A percentile compares a stretch with the other conserved stretches of the same genome.
Evolutionary conservation across 2,797 vertebrate species (phyloP).

Genomic region (Phrynocephalus forsythii): DNA sequence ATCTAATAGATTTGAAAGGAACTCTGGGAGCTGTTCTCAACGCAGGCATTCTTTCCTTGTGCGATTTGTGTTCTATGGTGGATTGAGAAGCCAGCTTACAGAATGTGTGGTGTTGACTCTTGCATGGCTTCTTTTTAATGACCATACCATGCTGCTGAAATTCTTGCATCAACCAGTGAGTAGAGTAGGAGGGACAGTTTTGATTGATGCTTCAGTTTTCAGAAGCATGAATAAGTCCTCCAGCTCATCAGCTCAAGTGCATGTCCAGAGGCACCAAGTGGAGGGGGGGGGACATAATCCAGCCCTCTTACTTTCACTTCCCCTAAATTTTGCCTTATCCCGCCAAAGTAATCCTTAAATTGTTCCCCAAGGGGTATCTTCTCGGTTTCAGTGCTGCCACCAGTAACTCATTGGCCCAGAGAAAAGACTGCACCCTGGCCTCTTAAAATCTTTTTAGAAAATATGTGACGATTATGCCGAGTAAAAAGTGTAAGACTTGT

Average conservation of each 20-base stretch:
- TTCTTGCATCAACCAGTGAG: background rate
- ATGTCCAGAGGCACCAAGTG: background rate
- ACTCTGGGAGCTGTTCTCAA: background rate
- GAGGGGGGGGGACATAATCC: background rate
- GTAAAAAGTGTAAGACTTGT: background rate
- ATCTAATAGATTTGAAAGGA: background rate
- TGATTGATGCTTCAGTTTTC: conserved; percentile 2
- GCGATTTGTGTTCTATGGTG: background rate
- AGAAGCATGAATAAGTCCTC: background rate
- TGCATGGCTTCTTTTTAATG: background rate
- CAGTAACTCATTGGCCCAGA: background rate
- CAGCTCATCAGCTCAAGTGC: background rate
- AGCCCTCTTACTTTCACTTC: background rate
- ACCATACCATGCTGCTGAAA: background rate
- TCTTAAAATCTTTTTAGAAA: background rate
- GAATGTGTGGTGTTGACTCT: background rate
- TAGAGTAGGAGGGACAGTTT: background rate
- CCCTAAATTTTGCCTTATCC: background rate
- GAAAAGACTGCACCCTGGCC: background rate
- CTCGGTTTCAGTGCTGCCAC: background rate
- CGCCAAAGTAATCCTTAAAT: too few species aligned
- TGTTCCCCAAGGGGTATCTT: background rate
- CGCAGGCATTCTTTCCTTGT: background rate
- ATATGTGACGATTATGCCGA: background rate
- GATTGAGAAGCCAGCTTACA: background rate